Percentiles rank a stretch among this genome's conserved stretches.
These are phyloP conservation scores for Brachypodius melanocephalos DNA, from an alignment of 2,113 vertebrate genomes.

Conservation along the genomic window DNA sequence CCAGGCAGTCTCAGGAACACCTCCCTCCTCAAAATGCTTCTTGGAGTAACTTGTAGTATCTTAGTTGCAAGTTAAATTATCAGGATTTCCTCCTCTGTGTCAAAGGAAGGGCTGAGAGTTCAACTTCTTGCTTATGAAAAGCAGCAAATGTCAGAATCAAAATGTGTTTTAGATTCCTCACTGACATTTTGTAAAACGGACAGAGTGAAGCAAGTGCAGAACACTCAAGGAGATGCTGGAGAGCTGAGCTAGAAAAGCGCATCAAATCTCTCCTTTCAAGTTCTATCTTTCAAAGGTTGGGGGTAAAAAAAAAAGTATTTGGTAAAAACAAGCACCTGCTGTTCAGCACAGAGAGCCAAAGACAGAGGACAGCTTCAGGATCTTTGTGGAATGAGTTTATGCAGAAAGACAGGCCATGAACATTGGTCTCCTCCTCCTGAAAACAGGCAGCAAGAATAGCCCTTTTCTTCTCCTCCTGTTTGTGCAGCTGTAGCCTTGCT, in stretches of 20 bases:
- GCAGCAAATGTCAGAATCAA: background rate
- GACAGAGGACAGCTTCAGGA: slow-evolving; percentile 51
- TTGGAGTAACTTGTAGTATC: background rate
- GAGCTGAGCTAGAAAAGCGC: background rate
- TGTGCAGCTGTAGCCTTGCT: slow-evolving; percentile 57
- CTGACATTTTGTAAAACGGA: background rate
- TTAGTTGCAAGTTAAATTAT: background rate
- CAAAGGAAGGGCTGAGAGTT: background rate
- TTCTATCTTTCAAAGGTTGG: background rate
- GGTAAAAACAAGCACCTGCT: slow-evolving; percentile 48
- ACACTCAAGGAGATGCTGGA: background rate
- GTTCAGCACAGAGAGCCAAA: background rate
- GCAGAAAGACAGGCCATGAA: slow-evolving; percentile 36
- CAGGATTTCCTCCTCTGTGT: background rate
- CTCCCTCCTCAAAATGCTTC: background rate
- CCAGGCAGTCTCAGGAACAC: background rate
- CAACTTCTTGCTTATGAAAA: background rate
- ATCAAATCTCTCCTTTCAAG: background rate
- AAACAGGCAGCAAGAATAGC: slow-evolving; percentile 27
- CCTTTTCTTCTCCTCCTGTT: slow-evolving; percentile 59
- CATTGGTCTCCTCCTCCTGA: slow-evolving; percentile 36
- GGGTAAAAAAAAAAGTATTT: background rate
- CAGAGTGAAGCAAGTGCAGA: background rate
- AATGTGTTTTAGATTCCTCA: background rate
- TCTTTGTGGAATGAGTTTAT: background rate